Percentiles rank a stretch among this genome's conserved stretches.
These are phyloP conservation scores for Ictidomys tridecemlineatus DNA, from an alignment of 2,113 vertebrate genomes.

Conservation along the genomic window DNA sequence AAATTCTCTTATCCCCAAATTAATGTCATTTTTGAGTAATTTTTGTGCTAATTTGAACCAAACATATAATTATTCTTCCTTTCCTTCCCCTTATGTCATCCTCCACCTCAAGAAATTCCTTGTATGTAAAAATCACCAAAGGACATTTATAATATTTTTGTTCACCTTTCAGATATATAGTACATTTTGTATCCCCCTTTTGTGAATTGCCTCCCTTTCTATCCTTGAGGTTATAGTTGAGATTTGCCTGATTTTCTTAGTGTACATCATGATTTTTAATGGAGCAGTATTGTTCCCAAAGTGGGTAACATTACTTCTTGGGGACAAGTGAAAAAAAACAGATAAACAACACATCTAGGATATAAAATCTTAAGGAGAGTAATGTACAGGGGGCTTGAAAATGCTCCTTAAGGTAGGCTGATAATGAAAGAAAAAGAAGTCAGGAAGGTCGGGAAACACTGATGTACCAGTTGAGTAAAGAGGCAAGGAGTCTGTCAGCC, in stretches of 20 bases:
- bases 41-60: constrained; percentile 41
- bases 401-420: background rate
- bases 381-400: background rate
- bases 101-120: background rate
- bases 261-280: constrained; percentile 27
- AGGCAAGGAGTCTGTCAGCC: constrained; percentile 62
- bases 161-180: constrained; percentile 35
- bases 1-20: background rate
- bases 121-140: constrained; percentile 8
- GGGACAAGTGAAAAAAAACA: constrained; percentile 2
- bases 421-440: background rate
- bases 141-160: constrained; percentile 11
- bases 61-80: constrained; percentile 3
- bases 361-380: constrained; percentile 55
- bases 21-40: constrained; percentile 41
- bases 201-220: constrained; percentile 55
- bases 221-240: constrained; percentile 40
- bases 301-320: background rate
- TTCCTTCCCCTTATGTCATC: background rate
- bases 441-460: background rate
- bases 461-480: background rate
- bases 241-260: constrained; percentile 48
- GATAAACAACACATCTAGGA: background rate
- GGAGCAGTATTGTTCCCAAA: accelerated
- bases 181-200: constrained; percentile 22